phyloP scores from a whole-genome alignment of 2,888 invertebrate genomes.

The Patella caerulea region DNA sequence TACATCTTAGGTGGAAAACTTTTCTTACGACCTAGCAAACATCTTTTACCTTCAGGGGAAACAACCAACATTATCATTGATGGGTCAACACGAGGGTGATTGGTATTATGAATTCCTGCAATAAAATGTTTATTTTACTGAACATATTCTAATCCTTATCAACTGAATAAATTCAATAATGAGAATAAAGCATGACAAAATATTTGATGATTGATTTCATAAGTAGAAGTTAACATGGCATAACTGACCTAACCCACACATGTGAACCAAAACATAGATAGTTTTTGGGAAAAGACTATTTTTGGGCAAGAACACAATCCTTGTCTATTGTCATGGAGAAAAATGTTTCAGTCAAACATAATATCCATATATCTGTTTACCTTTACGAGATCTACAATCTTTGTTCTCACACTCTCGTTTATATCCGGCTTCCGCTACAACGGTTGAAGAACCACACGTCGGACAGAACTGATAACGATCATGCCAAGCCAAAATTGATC shows the following conservation, averaged over 20 bases:
- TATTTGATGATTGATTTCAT: no score
- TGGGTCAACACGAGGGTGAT: constrained; percentile 71
- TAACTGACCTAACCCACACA: no score
- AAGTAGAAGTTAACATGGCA: no score
- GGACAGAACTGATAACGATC: constrained; percentile 71
- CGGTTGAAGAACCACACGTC: constrained; percentile 69
- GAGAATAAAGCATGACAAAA: no score
- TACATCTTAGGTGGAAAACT: constrained; percentile 74
- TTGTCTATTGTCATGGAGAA: no score
- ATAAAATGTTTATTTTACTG: not conserved
- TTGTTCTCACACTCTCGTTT: constrained; percentile 62
- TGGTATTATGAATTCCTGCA: constrained; percentile 68
- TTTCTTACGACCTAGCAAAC: constrained; percentile 73
- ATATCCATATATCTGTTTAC: constrained; percentile 36
- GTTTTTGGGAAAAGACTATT: no score
- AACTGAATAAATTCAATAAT: no score
- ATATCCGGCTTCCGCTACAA: constrained; percentile 65
- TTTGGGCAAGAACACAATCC: no score
- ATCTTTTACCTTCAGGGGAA: constrained; percentile 69
- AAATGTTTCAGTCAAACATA: no score
- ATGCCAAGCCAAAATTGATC: constrained; percentile 71
- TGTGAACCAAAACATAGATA: no score
- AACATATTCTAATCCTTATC: no score
- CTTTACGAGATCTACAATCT: constrained; percentile 64
- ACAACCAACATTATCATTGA: constrained; percentile 73